These are phyloP conservation scores for Siniperca knerii DNA, from an alignment of 2,113 vertebrate species.

Conservation along the genomic window DNA sequence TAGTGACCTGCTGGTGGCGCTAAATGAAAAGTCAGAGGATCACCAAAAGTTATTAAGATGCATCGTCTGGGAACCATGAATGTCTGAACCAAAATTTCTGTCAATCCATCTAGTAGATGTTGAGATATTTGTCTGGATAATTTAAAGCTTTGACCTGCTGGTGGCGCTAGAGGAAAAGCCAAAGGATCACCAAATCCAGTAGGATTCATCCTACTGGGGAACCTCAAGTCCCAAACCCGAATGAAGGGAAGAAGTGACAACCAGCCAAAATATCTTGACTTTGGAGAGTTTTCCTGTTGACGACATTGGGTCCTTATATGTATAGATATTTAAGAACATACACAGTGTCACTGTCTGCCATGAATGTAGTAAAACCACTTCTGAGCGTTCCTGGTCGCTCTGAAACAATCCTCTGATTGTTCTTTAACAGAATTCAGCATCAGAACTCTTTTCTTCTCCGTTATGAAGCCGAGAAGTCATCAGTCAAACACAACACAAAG, in stretches of 20 bases:
- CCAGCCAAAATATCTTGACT: not conserved
- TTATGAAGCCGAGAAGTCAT: not conserved
- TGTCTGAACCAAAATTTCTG: too few species aligned
- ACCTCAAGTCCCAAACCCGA: not conserved
- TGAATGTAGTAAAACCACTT: not conserved
- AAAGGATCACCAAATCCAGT: too few species aligned
- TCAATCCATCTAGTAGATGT: too few species aligned
- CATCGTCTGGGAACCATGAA: too few species aligned
- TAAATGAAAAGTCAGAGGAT: too few species aligned
- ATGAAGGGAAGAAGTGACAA: not conserved
- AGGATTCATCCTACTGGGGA: too few species aligned
- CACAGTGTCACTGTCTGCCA: not conserved
- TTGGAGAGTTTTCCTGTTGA: not conserved
- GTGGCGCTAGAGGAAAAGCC: too few species aligned
- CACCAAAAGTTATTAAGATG: too few species aligned
- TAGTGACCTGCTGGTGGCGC: too few species aligned
- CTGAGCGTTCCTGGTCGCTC: not conserved
- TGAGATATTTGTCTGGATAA: too few species aligned
- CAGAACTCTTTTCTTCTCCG: constrained; percentile 9
- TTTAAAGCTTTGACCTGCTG: too few species aligned
- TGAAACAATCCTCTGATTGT: constrained; percentile 45
- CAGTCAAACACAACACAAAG: not conserved
- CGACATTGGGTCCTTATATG: not conserved
- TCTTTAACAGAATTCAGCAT: not conserved
- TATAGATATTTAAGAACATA: not conserved